phyloP scores from a whole-genome alignment of 2,888 invertebrate species.

The Lycophotia porphyrea region DNA sequence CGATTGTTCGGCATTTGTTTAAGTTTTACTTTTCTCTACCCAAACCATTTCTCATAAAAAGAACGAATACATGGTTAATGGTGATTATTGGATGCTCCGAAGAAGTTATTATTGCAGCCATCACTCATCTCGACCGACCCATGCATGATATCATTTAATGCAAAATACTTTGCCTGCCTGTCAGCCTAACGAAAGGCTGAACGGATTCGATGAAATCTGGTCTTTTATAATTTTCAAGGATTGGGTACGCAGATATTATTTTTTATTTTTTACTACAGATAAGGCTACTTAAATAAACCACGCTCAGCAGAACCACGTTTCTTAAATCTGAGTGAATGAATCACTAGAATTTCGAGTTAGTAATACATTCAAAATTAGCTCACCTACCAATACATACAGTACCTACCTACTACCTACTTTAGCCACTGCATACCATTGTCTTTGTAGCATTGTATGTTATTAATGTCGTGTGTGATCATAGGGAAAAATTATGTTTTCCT shows the following conservation, averaged over 20 bases:
- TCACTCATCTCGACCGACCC: background rate
- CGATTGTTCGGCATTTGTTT: too few species aligned
- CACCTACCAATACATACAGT: background rate
- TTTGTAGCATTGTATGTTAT: conserved; percentile 25
- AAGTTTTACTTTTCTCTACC: background rate
- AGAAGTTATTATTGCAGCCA: background rate
- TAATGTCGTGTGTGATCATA: conserved; percentile 19
- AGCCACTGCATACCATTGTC: conserved; percentile 21
- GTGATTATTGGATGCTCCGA: background rate
- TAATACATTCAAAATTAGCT: conserved; percentile 8
- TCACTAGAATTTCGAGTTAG: conserved; percentile 13
- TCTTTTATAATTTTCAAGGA: background rate
- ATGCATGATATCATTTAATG: background rate
- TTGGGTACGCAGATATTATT: background rate
- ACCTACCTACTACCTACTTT: too few species aligned
- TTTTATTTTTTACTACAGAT: background rate
- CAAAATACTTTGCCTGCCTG: background rate
- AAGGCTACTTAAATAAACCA: background rate
- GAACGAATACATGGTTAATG: too few species aligned
- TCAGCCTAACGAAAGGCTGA: background rate
- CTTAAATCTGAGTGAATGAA: background rate
- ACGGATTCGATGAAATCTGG: background rate
- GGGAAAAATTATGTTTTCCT: conserved; percentile 51
- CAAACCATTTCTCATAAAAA: background rate
- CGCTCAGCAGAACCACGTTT: background rate